phyloP scores from a whole-genome alignment of 2,888 invertebrate species.

The Ectropis crepuscularia region DNA sequence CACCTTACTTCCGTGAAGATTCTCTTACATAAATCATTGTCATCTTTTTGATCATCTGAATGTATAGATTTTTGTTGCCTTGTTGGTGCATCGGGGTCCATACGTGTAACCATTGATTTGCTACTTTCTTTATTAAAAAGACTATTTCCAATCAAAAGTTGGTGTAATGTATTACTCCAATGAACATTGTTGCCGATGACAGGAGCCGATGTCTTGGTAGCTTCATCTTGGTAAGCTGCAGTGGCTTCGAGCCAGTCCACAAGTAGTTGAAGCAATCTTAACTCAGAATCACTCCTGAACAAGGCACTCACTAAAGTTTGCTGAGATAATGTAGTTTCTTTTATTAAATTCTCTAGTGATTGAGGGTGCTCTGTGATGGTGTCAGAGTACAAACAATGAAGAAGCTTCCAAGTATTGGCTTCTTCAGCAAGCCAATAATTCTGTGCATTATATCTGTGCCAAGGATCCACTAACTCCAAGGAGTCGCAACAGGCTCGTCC shows the following conservation, averaged over 20 bases:
- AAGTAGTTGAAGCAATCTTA: slow-evolving; percentile 91
- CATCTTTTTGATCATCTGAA: slow-evolving; percentile 94
- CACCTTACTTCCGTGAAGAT: slow-evolving; percentile 92
- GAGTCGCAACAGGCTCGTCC: slow-evolving; percentile 87
- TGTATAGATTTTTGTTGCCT: slow-evolving; percentile 92
- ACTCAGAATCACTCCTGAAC: slow-evolving; percentile 80
- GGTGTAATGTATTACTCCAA: slow-evolving; percentile 96
- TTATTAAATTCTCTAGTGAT: slow-evolving; percentile 75
- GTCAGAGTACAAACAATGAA: slow-evolving; percentile 93
- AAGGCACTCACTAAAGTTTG: slow-evolving; percentile 69
- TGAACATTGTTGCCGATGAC: slow-evolving; percentile 87
- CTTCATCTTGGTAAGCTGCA: slow-evolving; percentile 91
- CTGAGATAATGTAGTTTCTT: slow-evolving; percentile 71
- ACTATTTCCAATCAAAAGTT: slow-evolving; percentile 84
- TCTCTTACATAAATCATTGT: slow-evolving; percentile 79
- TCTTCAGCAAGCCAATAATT: slow-evolving; percentile 90
- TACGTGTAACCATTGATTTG: slow-evolving; percentile 84
- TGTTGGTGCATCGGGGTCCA: slow-evolving; percentile 96
- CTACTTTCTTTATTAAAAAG: slow-evolving; percentile 77
- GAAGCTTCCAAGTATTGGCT: slow-evolving; percentile 94
- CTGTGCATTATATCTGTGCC: slow-evolving; percentile 77
- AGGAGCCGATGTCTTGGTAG: slow-evolving; percentile 73
- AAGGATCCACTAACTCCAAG: slow-evolving; percentile 80
- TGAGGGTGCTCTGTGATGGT: slow-evolving; percentile 86
- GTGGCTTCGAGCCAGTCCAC: slow-evolving; percentile 97